Conservation (phyloP, 2,888 invertebrate genomes). For the Drosophila fungiperda region DNA sequence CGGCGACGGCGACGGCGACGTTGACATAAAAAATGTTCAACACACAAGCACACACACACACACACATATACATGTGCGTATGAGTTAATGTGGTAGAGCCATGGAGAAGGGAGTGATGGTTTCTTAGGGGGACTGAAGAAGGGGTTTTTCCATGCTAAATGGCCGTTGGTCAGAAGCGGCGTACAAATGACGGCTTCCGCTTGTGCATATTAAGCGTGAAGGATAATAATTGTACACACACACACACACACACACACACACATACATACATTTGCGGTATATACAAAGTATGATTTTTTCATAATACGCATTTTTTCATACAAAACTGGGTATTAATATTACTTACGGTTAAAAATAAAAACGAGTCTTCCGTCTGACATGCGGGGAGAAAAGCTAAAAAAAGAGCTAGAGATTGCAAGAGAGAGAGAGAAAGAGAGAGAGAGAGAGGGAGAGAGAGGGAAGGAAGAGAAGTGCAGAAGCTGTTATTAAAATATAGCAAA, state of each 20-base stretch:
- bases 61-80: conserved; percentile 12
- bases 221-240: conserved; percentile 77
- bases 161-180: conserved; percentile 74
- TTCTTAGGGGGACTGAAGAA: neutral
- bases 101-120: neutral
- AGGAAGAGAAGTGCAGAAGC: neutral
- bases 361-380: conserved; percentile 65
- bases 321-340: conserved; percentile 79
- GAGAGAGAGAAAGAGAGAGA: neutral
- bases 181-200: conserved; percentile 81
- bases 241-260: conserved; percentile 18
- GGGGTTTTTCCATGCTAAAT: conserved; percentile 62
- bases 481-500: conserved; percentile 38
- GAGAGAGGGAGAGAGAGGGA: neutral
- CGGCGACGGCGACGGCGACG: conserved; percentile 41
- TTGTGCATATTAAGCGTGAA: conserved; percentile 81
- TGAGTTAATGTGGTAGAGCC: neutral
- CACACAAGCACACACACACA: neutral
- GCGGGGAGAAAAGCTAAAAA: conserved; percentile 6
- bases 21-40: conserved; percentile 52
- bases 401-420: no score
- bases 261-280: conserved; percentile 24
- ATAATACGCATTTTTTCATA: conserved; percentile 46
- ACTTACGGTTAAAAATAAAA: conserved; percentile 79
- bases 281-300: conserved; percentile 54